These are phyloP conservation scores for Pomacea canaliculata DNA, from an alignment of 2,888 invertebrate genomes.

Conservation along the genomic window DNA sequence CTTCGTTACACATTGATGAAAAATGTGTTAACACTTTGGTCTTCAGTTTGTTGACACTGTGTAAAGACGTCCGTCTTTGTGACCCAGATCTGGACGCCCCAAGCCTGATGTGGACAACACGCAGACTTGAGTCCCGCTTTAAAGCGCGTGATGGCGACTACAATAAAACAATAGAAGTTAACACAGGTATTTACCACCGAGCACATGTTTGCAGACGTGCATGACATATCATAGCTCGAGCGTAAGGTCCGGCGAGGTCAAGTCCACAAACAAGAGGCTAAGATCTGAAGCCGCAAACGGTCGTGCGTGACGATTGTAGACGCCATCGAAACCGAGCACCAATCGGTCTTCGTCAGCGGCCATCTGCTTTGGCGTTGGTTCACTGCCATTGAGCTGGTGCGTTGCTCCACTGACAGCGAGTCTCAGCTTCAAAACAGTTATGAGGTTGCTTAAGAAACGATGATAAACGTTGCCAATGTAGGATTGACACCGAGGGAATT, in stretches of 20 bases:
- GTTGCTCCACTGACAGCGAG: background rate
- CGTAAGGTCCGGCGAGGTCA: background rate
- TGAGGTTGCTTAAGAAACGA: background rate
- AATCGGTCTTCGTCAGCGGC: constrained; percentile 10
- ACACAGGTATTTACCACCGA: constrained; percentile 5
- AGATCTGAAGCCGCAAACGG: background rate
- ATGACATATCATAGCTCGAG: background rate
- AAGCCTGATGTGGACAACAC: too few relatives aligned
- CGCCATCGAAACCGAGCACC: background rate
- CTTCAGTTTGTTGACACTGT: too few relatives aligned
- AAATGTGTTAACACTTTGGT: too few relatives aligned
- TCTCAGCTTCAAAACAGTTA: constrained; percentile 5
- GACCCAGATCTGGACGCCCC: too few relatives aligned
- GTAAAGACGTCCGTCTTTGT: too few relatives aligned
- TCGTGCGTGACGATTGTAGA: constrained; percentile 3
- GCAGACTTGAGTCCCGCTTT: background rate
- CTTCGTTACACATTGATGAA: too few relatives aligned
- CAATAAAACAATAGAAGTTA: constrained; percentile 15
- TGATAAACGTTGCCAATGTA: background rate
- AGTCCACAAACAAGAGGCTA: background rate
- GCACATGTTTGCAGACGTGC: background rate
- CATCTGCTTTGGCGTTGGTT: background rate
- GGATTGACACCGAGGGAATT: background rate
- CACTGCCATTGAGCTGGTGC: too few relatives aligned
- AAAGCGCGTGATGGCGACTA: constrained; percentile 2